Percentiles rank a stretch among this genome's conserved stretches.
Conservation (phyloP, 1,140 invertebrate genomes). For the Achatina immaculata region DNA sequence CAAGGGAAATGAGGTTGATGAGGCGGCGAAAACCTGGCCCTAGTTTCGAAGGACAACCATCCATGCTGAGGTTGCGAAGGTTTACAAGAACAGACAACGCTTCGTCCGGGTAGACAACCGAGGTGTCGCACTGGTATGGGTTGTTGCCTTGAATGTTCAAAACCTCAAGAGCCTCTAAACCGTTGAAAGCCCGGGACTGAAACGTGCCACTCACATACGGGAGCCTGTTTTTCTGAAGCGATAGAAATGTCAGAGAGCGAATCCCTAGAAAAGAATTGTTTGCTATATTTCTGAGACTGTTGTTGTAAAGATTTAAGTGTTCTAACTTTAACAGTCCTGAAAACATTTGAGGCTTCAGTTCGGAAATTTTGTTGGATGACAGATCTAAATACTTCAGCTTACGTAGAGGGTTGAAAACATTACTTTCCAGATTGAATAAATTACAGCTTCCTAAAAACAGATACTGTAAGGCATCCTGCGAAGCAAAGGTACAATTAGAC, state of each 20-base stretch:
- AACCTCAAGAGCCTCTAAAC: not conserved
- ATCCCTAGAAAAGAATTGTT: not conserved
- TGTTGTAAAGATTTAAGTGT: not conserved
- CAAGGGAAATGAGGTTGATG: not conserved
- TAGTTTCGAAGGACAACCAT: not conserved
- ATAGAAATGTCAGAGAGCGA: not conserved
- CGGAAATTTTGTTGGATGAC: too few species aligned
- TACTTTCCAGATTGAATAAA: too few species aligned
- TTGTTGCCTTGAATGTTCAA: not conserved
- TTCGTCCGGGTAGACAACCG: not conserved
- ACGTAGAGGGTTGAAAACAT: too few species aligned
- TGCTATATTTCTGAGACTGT: not conserved
- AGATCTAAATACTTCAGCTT: too few species aligned
- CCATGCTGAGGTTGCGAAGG: not conserved
- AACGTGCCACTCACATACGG: not conserved
- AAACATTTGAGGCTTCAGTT: too few species aligned
- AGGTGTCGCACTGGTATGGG: not conserved
- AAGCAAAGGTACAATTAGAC: too few species aligned
- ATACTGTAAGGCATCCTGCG: too few species aligned
- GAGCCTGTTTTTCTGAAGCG: not conserved
- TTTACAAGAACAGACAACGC: not conserved
- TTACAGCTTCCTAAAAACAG: too few species aligned
- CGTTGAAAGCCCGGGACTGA: not conserved
- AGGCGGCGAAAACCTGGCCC: not conserved
- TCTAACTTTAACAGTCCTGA: not conserved